Percentiles rank a stretch among this genome's conserved stretches.
Evolutionary conservation across 2,888 invertebrate genomes (phyloP).

Genomic region (Melieria omissa): DNA sequence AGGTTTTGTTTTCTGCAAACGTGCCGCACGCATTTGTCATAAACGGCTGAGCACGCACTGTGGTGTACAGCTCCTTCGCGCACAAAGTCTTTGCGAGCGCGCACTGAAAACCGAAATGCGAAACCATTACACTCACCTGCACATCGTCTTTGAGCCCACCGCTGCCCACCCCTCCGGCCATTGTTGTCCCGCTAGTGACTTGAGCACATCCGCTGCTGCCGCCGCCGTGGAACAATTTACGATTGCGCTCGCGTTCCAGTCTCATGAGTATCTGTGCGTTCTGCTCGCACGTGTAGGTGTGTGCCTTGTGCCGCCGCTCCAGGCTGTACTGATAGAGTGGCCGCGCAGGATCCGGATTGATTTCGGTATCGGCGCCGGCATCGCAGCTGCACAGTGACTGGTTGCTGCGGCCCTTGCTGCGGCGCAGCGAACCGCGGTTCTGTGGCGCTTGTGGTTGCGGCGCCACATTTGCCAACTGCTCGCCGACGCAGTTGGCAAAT

Average conservation of each 20-base stretch:
- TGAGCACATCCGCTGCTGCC: conserved; percentile 30
- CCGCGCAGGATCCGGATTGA: conserved; percentile 63
- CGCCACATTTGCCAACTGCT: conserved; percentile 29
- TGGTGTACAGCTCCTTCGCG: no score
- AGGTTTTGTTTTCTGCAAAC: no score
- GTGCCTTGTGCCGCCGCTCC: conserved; percentile 67
- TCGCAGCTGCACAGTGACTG: conserved; percentile 67
- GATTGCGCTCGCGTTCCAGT: conserved; percentile 65
- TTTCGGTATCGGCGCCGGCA: conserved; percentile 63
- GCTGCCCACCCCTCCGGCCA: conserved; percentile 1
- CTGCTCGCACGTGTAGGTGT: conserved; percentile 69
- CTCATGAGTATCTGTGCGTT: conserved; percentile 68
- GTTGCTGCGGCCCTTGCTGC: conserved; percentile 65
- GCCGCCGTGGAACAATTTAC: conserved; percentile 58
- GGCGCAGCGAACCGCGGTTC: conserved; percentile 62
- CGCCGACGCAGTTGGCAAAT: conserved; percentile 61
- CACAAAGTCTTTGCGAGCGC: no score
- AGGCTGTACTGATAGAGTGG: conserved; percentile 68
- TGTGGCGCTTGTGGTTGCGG: conserved; percentile 36
- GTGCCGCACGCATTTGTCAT: no score
- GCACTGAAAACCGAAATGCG: no score
- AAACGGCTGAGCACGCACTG: no score
- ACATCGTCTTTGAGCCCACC: conserved; percentile 39
- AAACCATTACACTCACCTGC: conserved; percentile 36
- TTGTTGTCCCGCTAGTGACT: no score